phyloP scores from a whole-genome alignment of 2,797 vertebrate genomes.

The Lates japonicus region DNA sequence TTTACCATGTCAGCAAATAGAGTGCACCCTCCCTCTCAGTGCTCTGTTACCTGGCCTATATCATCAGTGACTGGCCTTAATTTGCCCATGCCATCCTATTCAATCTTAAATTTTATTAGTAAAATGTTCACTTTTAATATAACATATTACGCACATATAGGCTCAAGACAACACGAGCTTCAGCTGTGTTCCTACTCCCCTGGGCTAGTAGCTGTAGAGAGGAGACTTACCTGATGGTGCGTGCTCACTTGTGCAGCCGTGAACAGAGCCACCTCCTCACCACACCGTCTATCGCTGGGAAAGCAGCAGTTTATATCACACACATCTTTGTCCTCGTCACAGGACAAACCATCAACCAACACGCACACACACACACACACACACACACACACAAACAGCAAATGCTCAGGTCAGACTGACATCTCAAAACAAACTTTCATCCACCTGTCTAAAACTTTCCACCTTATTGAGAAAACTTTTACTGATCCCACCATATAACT shows the following conservation, averaged over 20 bases:
- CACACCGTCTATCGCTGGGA: conserved; percentile 89
- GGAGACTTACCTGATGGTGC: conserved; percentile 65
- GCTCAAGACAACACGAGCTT: not conserved
- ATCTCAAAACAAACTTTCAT: not conserved
- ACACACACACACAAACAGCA: not conserved
- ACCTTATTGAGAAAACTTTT: not conserved
- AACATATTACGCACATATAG: too few species aligned
- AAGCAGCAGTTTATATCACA: conserved; percentile 92
- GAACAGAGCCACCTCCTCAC: conserved; percentile 70
- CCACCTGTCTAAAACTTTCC: not conserved
- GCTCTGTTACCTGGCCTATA: too few species aligned
- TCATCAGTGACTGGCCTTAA: too few species aligned
- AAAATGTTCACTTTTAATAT: too few species aligned
- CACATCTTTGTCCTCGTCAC: conserved; percentile 47
- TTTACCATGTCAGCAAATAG: too few species aligned
- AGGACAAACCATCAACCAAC: conserved; percentile 76
- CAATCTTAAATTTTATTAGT: too few species aligned
- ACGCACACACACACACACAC: conserved; percentile 20
- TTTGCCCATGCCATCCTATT: too few species aligned
- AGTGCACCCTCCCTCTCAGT: too few species aligned
- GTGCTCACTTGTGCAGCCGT: conserved; percentile 61
- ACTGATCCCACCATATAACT: not conserved
- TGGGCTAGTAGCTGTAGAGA: not conserved
- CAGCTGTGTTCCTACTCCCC: not conserved
- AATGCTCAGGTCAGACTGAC: not conserved